Evolutionary conservation across 2,797 vertebrate genomes (phyloP).

Genomic region (Tokudaia tokunoshimensis): DNA sequence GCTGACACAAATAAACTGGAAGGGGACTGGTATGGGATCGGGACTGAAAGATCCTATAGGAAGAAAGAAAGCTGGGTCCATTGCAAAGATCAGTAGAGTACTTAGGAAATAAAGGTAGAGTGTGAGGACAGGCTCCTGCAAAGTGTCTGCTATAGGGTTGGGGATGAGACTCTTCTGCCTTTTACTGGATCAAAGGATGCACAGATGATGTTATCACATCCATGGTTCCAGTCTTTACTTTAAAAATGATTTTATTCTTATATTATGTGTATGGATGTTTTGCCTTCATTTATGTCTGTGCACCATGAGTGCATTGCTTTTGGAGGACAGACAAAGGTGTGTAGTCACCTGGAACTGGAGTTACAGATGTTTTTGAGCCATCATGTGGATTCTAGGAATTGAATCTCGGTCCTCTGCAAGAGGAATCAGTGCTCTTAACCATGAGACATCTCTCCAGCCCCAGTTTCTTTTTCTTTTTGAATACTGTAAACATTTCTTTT

Average conservation of each 20-base stretch:
- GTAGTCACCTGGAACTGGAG: background rate
- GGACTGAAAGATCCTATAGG: too few species aligned
- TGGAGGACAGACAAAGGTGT: background rate
- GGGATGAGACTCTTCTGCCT: background rate
- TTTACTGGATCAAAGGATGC: background rate
- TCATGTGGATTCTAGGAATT: background rate
- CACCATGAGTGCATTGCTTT: background rate
- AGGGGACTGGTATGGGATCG: background rate
- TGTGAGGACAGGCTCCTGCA: background rate
- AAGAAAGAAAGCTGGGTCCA: background rate
- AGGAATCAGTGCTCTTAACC: background rate
- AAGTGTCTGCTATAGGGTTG: background rate
- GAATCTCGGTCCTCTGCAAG: background rate
- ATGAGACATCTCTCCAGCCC: background rate
- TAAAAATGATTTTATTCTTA: background rate
- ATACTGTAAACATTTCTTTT: background rate
- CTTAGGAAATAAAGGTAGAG: background rate
- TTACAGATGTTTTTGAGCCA: background rate
- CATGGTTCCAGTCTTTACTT: background rate
- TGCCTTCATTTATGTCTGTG: background rate
- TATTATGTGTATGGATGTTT: background rate
- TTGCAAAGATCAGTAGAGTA: background rate
- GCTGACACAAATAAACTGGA: background rate
- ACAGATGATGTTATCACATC: background rate
- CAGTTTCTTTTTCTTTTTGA: background rate